Base-by-base conservation (phyloP, 2,888 invertebrate species). In the Diaphora mendica region DNA sequence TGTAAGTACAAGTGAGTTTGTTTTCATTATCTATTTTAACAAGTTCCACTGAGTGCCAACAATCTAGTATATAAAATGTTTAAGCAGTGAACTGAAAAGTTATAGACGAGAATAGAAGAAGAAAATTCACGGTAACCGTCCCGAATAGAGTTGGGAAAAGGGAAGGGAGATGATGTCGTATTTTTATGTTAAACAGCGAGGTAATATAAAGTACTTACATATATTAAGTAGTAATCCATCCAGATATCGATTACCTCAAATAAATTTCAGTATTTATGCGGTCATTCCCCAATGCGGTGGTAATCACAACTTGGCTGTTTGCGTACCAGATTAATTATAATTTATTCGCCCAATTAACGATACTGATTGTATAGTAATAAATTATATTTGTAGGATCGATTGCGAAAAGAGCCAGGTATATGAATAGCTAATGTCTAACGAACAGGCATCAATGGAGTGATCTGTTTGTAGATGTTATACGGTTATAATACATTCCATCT, bases 371-470 rank as follows among this genome's bases (percentile, higher is more conserved):
- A 76, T 84, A 85, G 83, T 62, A 82, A 87, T 85, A 84, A 82
- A 88, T 82, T 85, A 35, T n/a, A 55, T 68, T 83, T 86, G 88
- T 78, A 87, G 79, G 86, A 82, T 81, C 85, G 82, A 79, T 82
- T 84, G 79, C 78, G 81, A 79, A 79, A 80, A 81, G 76, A 73
- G 81, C 77, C 77, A 71, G 82, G 82, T 77, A 82, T 82, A 85
- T 89, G 87, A 89, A 90, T 90, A 88, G 87, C 89, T 82, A 85
- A 88, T 86, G 82, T 77, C 71, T 80, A 33, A 7, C 13, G 15
- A 68, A 68, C 33, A 8, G 15, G n/a, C 7, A 35, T 48, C 23
- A 51, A 51, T 35, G 20, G 13, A 55, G 33, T 15, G 33, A 51
- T 33, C 23, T 20, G 17, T 44, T 26, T 26, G 5, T 23, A 4